Base-by-base conservation (phyloP, 2,797 vertebrate genomes). In the Acipenser transmontanus region DNA sequence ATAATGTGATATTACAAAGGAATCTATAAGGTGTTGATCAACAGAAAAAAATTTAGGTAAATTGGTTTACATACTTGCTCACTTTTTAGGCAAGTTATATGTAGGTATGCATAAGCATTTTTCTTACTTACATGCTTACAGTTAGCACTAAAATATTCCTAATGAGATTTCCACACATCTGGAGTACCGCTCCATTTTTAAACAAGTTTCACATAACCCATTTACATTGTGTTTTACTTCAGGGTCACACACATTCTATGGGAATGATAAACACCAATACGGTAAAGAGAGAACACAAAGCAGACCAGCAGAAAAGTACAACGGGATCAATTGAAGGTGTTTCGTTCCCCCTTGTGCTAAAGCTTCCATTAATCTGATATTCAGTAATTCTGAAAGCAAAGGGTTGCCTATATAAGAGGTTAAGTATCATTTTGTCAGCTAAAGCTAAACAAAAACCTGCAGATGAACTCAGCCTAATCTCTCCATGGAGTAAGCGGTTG, bases 381-480 rank as follows among this genome's bases (percentile, higher is more conserved):
- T 73, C 74, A 83, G 70, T 76, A 81, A 87, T 80, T 87, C 70
- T 77, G 70, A 52, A 74, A 77, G 67, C 67, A 69, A 82, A 78
- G 80, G 73, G 82, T 66, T 69, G 77, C 73, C 74, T 78, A 68
- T 74, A 63, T 76, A 78, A 81, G 71, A 83, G 84, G 87, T 88
- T 86, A 89, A 89, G 84, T 74, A 84, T 84, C 79, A 84, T 87
- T 85, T 84, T 87, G 81, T 91, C 80, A 83, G 75, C 71, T 72
- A 78, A 84, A 76, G 81, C 77, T 80, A 78, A 77, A 84, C 78
- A 82, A 74, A 89, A 86, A 84, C 79, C 82, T 83, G 80, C 73
- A 77, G 76, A 91, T 88, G 87, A 89, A 82, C 76, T 81, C 75
- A 69, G 82, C 66, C 80, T 85, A 91, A 89, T 91, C 80, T 84